phyloP scores from a whole-genome alignment of 2,888 invertebrate genomes.

The Hirtodrosophila cameraria region DNA sequence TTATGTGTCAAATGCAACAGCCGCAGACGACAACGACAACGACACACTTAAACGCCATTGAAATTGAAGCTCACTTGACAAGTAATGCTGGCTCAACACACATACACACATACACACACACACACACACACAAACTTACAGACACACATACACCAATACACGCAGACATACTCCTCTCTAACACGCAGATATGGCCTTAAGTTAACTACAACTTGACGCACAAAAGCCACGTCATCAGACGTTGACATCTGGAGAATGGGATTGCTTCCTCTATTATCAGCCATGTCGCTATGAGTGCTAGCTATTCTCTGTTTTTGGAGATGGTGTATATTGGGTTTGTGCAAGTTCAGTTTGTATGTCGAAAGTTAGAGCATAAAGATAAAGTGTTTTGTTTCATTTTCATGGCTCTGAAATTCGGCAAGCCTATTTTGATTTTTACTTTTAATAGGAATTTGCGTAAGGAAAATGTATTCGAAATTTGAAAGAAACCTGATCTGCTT shows the following conservation, averaged over 20 bases:
- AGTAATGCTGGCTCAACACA: conserved; percentile 60
- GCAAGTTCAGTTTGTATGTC: too few species aligned
- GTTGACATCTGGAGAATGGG: conserved; percentile 38
- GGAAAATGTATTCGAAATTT: too few species aligned
- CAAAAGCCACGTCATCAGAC: conserved; percentile 59
- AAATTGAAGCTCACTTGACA: conserved; percentile 69
- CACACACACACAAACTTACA: not conserved
- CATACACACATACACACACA: conserved; percentile 4
- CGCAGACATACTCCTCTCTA: not conserved
- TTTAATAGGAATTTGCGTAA: too few species aligned
- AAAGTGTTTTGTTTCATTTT: too few species aligned
- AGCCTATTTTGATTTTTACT: too few species aligned
- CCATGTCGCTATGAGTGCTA: conserved; percentile 10
- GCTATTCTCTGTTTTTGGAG: too few species aligned
- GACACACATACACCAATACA: not conserved
- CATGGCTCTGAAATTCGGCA: too few species aligned
- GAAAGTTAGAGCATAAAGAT: too few species aligned
- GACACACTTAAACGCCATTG: conserved; percentile 67
- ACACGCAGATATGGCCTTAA: conserved; percentile 21
- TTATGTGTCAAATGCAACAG: conserved; percentile 73
- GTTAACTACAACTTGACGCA: conserved; percentile 50
- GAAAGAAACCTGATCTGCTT: too few species aligned
- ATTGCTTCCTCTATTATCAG: conserved; percentile 24
- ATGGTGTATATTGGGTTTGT: too few species aligned
- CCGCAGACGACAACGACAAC: conserved; percentile 31